Conservation (phyloP, 2,888 invertebrate genomes). For the Eulithis testata region DNA sequence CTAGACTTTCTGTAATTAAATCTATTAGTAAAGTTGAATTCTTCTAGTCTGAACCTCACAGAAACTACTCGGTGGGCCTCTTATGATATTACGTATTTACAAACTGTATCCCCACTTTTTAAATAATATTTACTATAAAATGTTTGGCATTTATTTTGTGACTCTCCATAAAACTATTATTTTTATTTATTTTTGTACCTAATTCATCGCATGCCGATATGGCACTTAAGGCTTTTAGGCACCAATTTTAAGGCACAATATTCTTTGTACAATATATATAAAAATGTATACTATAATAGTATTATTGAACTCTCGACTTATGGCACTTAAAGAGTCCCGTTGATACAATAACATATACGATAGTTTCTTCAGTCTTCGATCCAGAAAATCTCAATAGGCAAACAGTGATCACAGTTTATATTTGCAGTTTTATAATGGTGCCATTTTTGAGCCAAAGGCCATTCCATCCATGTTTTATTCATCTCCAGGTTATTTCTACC, state of each 20-base stretch:
- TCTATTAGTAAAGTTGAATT: conserved; percentile 4
- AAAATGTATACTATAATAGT: conserved; percentile 48
- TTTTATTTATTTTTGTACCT: conserved; percentile 63
- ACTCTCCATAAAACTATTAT: conserved; percentile 72
- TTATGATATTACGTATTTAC: conserved; percentile 71
- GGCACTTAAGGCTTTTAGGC: conserved; percentile 68
- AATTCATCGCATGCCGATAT: conserved; percentile 63
- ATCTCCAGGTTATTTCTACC: conserved; percentile 11
- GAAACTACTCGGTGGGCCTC: conserved; percentile 76
- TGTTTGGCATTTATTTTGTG: conserved; percentile 84
- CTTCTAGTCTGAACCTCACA: conserved; percentile 38
- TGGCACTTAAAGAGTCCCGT: conserved; percentile 74
- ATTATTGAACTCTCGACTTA: conserved; percentile 63
- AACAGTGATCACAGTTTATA: conserved; percentile 74
- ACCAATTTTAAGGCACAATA: conserved; percentile 72
- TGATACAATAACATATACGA: conserved; percentile 36
- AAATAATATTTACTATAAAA: conserved; percentile 65
- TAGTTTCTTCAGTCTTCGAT: conserved; percentile 75
- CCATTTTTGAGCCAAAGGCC: conserved; percentile 59
- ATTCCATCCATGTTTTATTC: neutral
- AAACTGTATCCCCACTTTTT: conserved; percentile 59
- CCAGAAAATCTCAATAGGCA: conserved; percentile 82
- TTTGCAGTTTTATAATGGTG: conserved; percentile 62
- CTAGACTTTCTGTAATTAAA: too few species aligned
- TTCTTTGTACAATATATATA: conserved; percentile 52